A percentile compares a stretch with the other conserved stretches of the same genome.
Evolutionary conservation across 2,888 invertebrate species (phyloP).

Genomic region (Hydraecia micacea): DNA sequence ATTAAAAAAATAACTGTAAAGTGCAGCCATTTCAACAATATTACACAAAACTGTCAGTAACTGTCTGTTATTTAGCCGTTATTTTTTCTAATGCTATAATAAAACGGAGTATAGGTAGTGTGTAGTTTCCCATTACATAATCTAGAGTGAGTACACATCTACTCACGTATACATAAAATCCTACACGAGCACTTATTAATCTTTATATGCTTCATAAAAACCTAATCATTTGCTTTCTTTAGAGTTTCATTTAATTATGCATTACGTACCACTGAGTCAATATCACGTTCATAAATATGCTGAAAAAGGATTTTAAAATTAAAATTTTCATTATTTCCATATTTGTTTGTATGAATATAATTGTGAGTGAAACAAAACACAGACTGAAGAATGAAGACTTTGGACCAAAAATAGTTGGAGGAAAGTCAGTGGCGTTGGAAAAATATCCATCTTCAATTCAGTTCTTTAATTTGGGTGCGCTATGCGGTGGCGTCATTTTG

Average conservation of each 20-base stretch:
- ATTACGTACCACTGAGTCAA: constrained; percentile 1
- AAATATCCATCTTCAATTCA: constrained; percentile 76
- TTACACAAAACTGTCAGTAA: too few species aligned
- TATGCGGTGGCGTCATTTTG: constrained; percentile 80
- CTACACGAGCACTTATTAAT: constrained; percentile 20
- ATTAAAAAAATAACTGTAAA: too few species aligned
- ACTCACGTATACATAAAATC: constrained; percentile 25
- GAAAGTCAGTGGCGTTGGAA: constrained; percentile 69
- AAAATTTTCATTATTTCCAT: constrained; percentile 15
- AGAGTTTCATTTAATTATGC: constrained; percentile 31
- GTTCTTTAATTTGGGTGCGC: constrained; percentile 76
- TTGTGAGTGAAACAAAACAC: constrained; percentile 19
- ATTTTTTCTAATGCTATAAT: too few species aligned
- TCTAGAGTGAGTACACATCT: background rate
- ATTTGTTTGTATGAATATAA: constrained; percentile 19
- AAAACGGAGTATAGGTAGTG: background rate
- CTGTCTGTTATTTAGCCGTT: too few species aligned
- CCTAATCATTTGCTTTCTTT: constrained; percentile 33
- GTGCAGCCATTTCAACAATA: too few species aligned
- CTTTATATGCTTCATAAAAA: constrained; percentile 49
- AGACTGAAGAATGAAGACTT: constrained; percentile 33
- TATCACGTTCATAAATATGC: constrained; percentile 8
- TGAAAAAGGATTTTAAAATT: background rate
- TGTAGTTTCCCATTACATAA: constrained; percentile 15
- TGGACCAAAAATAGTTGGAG: constrained; percentile 76